Evolutionary conservation across 2,797 vertebrate species (phyloP).

Genomic region (Iguana delicatissima): DNA sequence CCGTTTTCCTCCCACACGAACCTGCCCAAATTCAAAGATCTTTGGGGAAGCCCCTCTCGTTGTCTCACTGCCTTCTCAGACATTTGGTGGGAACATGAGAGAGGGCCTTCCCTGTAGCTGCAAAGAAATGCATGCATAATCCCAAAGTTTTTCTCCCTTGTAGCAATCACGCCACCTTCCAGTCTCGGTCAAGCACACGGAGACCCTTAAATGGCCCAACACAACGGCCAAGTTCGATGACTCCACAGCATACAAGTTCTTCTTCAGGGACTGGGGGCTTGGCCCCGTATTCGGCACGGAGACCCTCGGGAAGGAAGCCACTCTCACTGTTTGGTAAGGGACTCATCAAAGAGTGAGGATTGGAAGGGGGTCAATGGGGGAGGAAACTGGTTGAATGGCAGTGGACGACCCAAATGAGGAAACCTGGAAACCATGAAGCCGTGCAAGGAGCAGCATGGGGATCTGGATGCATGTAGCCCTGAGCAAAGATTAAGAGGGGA

Average conservation of each 20-base stretch:
- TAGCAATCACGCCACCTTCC: constrained; percentile 53
- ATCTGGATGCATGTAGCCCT: too few relatives aligned
- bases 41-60: too few relatives aligned
- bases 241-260: constrained; percentile 53
- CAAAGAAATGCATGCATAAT: background rate
- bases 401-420: too few relatives aligned
- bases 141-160: constrained; percentile 3
- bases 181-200: constrained; percentile 6
- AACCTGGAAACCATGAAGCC: too few relatives aligned
- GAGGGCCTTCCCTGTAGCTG: too few relatives aligned
- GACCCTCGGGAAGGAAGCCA: constrained; percentile 34
- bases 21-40: too few relatives aligned
- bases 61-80: too few relatives aligned
- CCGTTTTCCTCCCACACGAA: too few relatives aligned
- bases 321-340: constrained; percentile 47
- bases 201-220: constrained; percentile 15
- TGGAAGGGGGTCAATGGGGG: background rate
- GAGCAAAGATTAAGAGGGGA: too few relatives aligned
- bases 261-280: constrained; percentile 59
- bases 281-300: constrained; percentile 21
- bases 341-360: background rate
- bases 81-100: too few relatives aligned
- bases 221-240: constrained; percentile 56
- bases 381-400: background rate
- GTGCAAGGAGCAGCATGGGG: too few relatives aligned